A percentile compares a stretch with the other conserved stretches of the same genome.
Conservation (phyloP, 1,140 invertebrate species). For the Liolophura sinensis region DNA sequence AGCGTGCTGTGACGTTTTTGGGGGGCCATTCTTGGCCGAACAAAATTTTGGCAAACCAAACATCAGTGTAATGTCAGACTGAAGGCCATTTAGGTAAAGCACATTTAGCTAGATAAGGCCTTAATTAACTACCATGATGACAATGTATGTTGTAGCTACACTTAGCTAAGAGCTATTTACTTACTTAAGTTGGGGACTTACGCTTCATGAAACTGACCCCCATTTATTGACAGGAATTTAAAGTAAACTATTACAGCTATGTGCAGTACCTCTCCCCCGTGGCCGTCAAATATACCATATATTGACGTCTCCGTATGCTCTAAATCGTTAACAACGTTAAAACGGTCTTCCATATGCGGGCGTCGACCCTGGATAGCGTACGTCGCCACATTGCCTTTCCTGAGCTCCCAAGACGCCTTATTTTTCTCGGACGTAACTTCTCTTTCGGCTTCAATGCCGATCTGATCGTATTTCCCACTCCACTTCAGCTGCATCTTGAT, state of each 20-base stretch:
- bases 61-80: too few species aligned
- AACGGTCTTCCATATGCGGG: constrained; percentile 91
- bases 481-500: constrained; percentile 28
- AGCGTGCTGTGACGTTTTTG: too few species aligned
- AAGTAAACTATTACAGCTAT: background rate
- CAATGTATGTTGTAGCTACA: too few species aligned
- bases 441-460: constrained; percentile 8
- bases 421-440: constrained; percentile 16
- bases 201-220: too few species aligned
- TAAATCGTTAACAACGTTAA: constrained; percentile 75
- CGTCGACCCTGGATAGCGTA: constrained; percentile 88
- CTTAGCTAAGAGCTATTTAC: too few species aligned
- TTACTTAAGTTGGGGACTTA: too few species aligned
- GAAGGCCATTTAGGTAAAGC: too few species aligned
- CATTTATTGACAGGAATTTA: too few species aligned
- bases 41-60: too few species aligned
- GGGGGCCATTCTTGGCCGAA: too few species aligned
- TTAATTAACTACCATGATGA: too few species aligned
- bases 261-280: constrained; percentile 80
- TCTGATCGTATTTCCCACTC: constrained; percentile 17
- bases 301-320: constrained; percentile 74
- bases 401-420: constrained; percentile 71
- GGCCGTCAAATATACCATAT: constrained; percentile 93
- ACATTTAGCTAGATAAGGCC: too few species aligned
- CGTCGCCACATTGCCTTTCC: constrained; percentile 74